Base-by-base conservation (phyloP, 2,888 invertebrate species). In the Pseudolycoriella hygida region DNA sequence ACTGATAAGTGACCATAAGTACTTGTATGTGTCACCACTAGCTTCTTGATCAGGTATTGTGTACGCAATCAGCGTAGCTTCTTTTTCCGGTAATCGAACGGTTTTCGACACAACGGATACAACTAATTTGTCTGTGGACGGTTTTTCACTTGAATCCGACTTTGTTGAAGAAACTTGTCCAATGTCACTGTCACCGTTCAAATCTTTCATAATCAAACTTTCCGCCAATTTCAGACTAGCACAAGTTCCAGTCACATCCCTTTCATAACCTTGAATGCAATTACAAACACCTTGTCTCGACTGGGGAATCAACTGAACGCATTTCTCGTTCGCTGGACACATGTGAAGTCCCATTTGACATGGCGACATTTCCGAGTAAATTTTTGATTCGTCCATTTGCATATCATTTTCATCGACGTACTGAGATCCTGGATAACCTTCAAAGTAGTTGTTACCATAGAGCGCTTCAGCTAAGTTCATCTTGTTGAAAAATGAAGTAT, bases 1-100 rank as follows among this genome's bases (percentile, higher is more conserved):
- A 47, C 81, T 79, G 47, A 90, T 72, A 25, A 92, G 69, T 15
- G 79, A 83, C 93, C 93, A 94, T 19, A 81, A 80, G 63, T 88
- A 93, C 56, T 80, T 83, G 60, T 88, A 93, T 57, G 80, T 80
- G 47, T 72, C 77, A 57, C 72, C 75, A 56, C 77, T 78, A 2
- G 74, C 68, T 49, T 76, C 72, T 55, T 83, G 81, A 50, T 78
- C 77, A 6, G 87, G 86, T 15, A 82, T 74, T 2, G 85, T 85
- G 57, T 77, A 84, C 1, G 87, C 92, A 10, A 81, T 79, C 46
- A 93, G 65, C 1, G 80, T 83, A 1, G 83, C 86, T 64, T 85
- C 82, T 61, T 86, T 85, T 50, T 82, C 80, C 0, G 93, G 93
- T 46, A 92, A 65, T 50, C 74, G 71, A 3, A 93, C 80, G 60